Conservation (phyloP, 2,888 invertebrate species). For the Platycheirus rosarum region DNA sequence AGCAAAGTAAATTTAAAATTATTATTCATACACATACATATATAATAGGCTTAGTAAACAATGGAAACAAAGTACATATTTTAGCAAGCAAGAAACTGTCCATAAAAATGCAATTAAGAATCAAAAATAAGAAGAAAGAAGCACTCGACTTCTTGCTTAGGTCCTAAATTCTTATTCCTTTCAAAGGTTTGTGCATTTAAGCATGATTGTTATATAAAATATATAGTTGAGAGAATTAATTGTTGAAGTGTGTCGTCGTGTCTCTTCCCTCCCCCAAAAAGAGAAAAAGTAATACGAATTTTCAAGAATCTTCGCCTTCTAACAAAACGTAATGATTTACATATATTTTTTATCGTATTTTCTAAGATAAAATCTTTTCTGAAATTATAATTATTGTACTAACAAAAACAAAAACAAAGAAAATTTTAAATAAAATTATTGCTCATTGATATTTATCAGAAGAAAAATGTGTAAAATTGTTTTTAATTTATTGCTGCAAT, state of each 20-base stretch:
- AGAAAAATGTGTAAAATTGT: no score
- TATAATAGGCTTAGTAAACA: slow-evolving; percentile 2
- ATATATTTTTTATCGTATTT: slow-evolving; percentile 73
- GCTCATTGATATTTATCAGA: slow-evolving; percentile 51
- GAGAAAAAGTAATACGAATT: slow-evolving; percentile 39
- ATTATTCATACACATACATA: neutral
- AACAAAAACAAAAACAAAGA: slow-evolving; percentile 41
- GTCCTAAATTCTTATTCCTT: slow-evolving; percentile 11
- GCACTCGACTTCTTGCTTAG: slow-evolving; percentile 25
- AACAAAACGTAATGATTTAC: slow-evolving; percentile 68
- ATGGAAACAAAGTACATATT: slow-evolving; percentile 20
- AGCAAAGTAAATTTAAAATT: slow-evolving; percentile 49
- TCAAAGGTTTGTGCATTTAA: slow-evolving; percentile 44
- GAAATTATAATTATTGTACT: slow-evolving; percentile 60
- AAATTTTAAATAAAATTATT: slow-evolving; percentile 59
- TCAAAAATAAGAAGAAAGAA: slow-evolving; percentile 46
- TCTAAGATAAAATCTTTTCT: slow-evolving; percentile 66
- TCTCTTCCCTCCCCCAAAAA: slow-evolving; percentile 8
- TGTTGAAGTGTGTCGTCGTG: slow-evolving; percentile 24
- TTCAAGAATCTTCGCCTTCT: slow-evolving; percentile 64
- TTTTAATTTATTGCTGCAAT: no score
- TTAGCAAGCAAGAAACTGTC: slow-evolving; percentile 58
- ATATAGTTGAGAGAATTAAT: slow-evolving; percentile 54
- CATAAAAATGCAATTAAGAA: slow-evolving; percentile 53
- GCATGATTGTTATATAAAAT: slow-evolving; percentile 36